Base-by-base conservation (phyloP, 2,888 invertebrate species). In the Podotricha telesiphe region DNA sequence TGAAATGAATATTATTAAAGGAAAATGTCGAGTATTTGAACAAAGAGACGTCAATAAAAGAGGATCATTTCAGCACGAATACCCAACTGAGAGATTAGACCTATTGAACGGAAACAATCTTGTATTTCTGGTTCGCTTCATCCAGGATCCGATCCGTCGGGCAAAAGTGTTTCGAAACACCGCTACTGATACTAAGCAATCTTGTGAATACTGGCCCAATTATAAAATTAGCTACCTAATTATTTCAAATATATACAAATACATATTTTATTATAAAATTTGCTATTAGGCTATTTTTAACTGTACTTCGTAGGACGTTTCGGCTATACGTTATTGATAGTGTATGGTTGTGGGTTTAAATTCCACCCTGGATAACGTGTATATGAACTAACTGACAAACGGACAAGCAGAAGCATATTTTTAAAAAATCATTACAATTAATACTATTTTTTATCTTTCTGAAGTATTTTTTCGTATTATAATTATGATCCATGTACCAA, bases 81-180 rank as follows among this genome's bases (percentile, higher is more conserved):
- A 86, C 87, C 86, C 91, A 86, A 85, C 83, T 86, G 90, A 86
- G 86, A 86, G 89, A 91, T 91, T 90, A 89, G 85, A 83, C 82
- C 85, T 88, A 89, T 88, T 87, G 90, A 85, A 86, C 87, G 91
- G 90, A 89, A 90, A 89, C 88, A 89, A 90, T 88, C 90, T 89
- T 90, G 88, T 90, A 85, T 89, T 87, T 89, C 86, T 87, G 87
- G 85, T 83, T 86, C 88, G 87, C 86, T 89, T 86, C 80, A 80
- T 83, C 78, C 80, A 58, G 81, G 82, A 85, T 84, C 79, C 78
- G 80, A 86, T 85, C 78, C 77, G 74, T 75, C 77, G 72, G 73
- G 77, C 80, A 79, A 82, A 83, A 83, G 79, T 86, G 81, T 84
- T 85, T 81, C 76, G 77, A 80, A 82, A 80, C 74, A 78, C 74